Percentiles rank a stretch among this genome's conserved stretches.
Conservation (phyloP, 2,888 invertebrate species). For the Monochamus alternatus region DNA sequence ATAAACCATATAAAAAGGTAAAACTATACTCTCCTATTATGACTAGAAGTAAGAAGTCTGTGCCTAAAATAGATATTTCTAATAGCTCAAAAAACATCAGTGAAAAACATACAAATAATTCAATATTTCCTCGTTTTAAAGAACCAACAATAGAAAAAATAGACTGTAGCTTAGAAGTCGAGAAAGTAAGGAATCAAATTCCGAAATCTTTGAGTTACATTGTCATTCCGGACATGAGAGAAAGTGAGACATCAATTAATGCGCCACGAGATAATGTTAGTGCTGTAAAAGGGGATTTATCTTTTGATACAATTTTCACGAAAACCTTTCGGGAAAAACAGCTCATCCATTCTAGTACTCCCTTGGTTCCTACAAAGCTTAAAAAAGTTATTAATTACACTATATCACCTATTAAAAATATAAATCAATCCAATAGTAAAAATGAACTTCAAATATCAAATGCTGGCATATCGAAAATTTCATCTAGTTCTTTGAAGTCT, state of each 20-base stretch:
- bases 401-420: constrained; percentile 37
- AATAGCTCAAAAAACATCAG: constrained; percentile 15
- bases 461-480: background rate
- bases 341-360: constrained; percentile 51
- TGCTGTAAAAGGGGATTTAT: constrained; percentile 1
- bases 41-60: constrained; percentile 35
- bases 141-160: constrained; percentile 42
- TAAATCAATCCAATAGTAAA: background rate
- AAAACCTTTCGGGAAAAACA: constrained; percentile 46
- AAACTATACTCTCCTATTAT: constrained; percentile 36
- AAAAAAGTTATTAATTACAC: constrained; percentile 41
- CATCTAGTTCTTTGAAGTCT: background rate
- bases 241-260: constrained; percentile 2
- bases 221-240: constrained; percentile 22
- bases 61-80: background rate
- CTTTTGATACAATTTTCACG: constrained; percentile 41
- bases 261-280: background rate
- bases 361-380: constrained; percentile 31
- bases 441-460: background rate
- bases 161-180: constrained; percentile 46
- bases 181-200: constrained; percentile 20
- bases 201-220: constrained; percentile 41
- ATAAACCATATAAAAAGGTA: no score
- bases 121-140: constrained; percentile 31
- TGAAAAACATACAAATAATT: constrained; percentile 11